Evolutionary conservation across 2,888 invertebrate species (phyloP), one percentile per base, ranked within the genome.

Genomic region (Pristionchus exspectatus): DNA sequence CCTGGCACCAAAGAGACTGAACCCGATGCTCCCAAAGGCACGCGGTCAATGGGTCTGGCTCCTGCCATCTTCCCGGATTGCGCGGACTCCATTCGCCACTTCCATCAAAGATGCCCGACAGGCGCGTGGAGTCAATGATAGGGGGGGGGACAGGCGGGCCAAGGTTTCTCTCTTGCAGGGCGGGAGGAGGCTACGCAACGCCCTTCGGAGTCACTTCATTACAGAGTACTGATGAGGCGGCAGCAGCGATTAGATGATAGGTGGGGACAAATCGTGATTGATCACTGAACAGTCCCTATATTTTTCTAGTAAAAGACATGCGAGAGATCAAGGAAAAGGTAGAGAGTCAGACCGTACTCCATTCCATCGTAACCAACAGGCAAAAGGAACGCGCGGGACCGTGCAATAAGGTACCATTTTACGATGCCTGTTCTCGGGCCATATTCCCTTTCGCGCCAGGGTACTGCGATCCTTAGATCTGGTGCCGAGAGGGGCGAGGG

Each of bases 251-350:
- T 38, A 59, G 56, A 59, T 56, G 59, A 85, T 85, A 56, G 59
- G 84, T 85, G 84, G 59, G 84, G 84, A 85, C 84, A 85, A 85
- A 85, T 85, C 84, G 30, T 85, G 84, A 85, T 85, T 21, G 84
- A 85, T 85, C 27, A 44, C 44, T 50, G 44, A 1, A 0, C 44
- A 50, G 44, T 50, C 44, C 44, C 44, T 50, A 50, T 50, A 9
- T 9, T 50, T 50, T 0, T 9, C 44, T 50, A 50, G 44, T 50
- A 12, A 63, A 24, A 63, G 30, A 72, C 9, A 5, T 0, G 27
- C n/a, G 69, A 69, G 69, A 69, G 69, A 69, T 5, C n/a, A 30
- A 2, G 69, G 14, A 24, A 27, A 30, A 69, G n/a, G 30, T 4
- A 27, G 69, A 69, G 27, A 69, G 69, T 7, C 12, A 27, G 69